Percentiles rank a stretch among this genome's conserved stretches.
Evolutionary conservation across 92 coral and sea anemone genomes (phyloP).

Genomic region (Desmophyllum pertusum): DNA sequence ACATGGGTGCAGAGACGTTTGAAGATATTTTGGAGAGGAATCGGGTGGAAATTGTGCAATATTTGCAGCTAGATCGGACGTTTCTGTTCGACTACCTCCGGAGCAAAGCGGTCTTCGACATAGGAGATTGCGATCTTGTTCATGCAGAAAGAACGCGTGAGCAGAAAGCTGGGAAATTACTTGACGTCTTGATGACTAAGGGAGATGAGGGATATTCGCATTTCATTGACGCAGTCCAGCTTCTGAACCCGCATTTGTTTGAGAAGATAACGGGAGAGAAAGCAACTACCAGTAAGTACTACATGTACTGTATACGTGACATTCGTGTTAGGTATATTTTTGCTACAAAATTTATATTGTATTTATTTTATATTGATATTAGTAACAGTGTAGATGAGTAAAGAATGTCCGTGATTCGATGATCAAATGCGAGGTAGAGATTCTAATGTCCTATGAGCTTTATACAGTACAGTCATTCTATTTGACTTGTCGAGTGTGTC

Average conservation of each 20-base stretch:
- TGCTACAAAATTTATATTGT: neutral
- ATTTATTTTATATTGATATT: neutral
- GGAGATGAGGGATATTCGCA: conserved; percentile 74
- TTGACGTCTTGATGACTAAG: conserved; percentile 71
- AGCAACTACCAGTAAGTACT: conserved; percentile 76
- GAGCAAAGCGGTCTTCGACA: conserved; percentile 74
- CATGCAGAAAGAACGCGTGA: conserved; percentile 75
- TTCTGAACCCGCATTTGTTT: conserved; percentile 73
- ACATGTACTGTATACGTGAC: neutral
- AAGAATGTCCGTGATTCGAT: neutral
- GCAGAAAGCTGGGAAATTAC: conserved; percentile 73
- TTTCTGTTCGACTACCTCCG: conserved; percentile 82
- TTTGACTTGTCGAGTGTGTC: no score
- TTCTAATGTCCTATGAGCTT: neutral
- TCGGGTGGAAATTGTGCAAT: conserved; percentile 80
- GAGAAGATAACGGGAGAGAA: conserved; percentile 83
- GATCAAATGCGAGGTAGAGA: neutral
- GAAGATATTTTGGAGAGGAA: conserved; percentile 71
- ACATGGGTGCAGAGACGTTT: conserved; percentile 49
- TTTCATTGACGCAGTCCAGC: conserved; percentile 82
- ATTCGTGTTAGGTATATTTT: neutral
- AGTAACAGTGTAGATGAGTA: neutral
- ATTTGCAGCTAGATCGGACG: conserved; percentile 74
- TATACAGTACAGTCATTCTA: no score
- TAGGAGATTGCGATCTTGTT: conserved; percentile 82